phyloP scores from a whole-genome alignment of 2,113 vertebrate species.

The Spheniscus mendiculus region DNA sequence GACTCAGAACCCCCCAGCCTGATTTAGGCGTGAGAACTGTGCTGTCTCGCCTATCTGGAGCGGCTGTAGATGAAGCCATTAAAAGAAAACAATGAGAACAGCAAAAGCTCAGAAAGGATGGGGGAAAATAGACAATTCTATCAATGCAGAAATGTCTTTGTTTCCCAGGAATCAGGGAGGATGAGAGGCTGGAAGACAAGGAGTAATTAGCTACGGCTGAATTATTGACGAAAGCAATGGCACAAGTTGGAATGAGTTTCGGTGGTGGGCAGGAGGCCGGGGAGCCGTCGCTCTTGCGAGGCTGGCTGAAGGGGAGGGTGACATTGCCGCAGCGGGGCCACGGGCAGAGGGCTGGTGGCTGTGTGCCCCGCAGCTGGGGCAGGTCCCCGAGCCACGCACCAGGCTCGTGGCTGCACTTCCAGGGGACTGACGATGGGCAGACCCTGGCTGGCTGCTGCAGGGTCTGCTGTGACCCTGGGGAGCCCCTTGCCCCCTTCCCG shows the following conservation, averaged over 20 bases:
- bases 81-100: neutral
- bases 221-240: slow-evolving; percentile 43
- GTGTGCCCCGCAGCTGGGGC: neutral
- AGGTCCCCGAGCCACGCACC: fast-evolving
- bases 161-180: neutral
- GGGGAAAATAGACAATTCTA: fast-evolving
- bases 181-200: neutral
- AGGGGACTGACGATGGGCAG: neutral
- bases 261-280: neutral
- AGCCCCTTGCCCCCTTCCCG: neutral
- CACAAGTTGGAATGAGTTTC: neutral
- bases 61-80: neutral
- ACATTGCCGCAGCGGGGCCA: fast-evolving
- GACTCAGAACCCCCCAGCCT: neutral
- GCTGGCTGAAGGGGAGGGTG: neutral
- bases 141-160: neutral
- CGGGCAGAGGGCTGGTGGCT: neutral
- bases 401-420: neutral
- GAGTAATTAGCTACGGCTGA: slow-evolving; percentile 13
- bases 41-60: neutral
- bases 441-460: fast-evolving
- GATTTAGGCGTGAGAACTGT: neutral
- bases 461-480: neutral
- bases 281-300: fast-evolving
- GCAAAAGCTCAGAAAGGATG: neutral